These are phyloP conservation scores for Denticeps clupeoides DNA, from an alignment of 2,797 vertebrate genomes.

Conservation along the genomic window DNA sequence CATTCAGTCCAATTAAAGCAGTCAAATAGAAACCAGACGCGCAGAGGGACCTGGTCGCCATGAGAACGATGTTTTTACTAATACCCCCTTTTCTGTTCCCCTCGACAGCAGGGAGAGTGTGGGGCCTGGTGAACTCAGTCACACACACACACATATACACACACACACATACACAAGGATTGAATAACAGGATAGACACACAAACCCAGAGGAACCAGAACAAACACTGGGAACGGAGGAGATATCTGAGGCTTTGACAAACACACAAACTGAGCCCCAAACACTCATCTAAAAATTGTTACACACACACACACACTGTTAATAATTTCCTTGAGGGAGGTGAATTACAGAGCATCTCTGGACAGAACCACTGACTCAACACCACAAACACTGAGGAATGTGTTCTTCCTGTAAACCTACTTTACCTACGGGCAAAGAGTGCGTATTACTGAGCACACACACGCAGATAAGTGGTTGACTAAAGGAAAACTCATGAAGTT, in stretches of 20 bases:
- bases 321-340: slow-evolving; percentile 31
- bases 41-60: slow-evolving; percentile 45
- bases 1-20: slow-evolving; percentile 52
- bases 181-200: slow-evolving; percentile 16
- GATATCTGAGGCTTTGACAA: slow-evolving; percentile 1
- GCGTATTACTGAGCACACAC: not conserved
- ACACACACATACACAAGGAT: slow-evolving; percentile 5
- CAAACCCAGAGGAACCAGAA: slow-evolving; percentile 6
- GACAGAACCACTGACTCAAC: slow-evolving; percentile 15
- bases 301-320: not conserved
- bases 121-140: slow-evolving; percentile 8
- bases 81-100: slow-evolving; percentile 33
- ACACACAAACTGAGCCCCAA: not conserved
- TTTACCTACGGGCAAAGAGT: no score
- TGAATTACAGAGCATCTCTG: slow-evolving; percentile 40
- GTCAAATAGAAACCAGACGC: slow-evolving; percentile 53
- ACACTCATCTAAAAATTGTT: slow-evolving; percentile 21
- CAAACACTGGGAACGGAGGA: slow-evolving; percentile 3
- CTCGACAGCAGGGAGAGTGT: slow-evolving; percentile 30
- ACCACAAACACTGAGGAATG: not conserved
- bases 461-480: no score
- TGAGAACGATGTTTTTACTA: slow-evolving; percentile 50
- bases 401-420: no score
- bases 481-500: no score
- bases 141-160: slow-evolving; percentile 8